Evolutionary conservation across 1,140 invertebrate genomes (phyloP).

Genomic region (Hypsibius dujardini): DNA sequence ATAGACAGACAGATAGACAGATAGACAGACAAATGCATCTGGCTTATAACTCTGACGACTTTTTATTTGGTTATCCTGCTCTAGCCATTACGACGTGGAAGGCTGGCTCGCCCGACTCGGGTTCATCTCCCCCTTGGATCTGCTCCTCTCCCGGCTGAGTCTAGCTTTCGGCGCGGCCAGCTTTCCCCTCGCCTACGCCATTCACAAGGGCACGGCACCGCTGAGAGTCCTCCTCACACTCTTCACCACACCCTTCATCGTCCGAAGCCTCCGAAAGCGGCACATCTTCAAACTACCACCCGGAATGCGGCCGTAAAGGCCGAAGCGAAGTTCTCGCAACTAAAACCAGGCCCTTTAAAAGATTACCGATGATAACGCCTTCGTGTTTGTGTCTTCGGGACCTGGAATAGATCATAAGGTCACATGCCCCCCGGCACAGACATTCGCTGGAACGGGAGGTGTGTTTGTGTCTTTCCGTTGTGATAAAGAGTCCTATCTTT

Average conservation of each 20-base stretch:
- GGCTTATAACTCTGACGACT: no score
- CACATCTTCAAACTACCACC: conserved; percentile 69
- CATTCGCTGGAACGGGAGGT: no score
- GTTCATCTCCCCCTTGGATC: not conserved
- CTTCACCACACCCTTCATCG: conserved; percentile 58
- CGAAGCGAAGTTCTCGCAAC: no score
- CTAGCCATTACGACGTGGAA: not conserved
- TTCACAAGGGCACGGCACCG: conserved; percentile 77
- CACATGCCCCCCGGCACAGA: no score
- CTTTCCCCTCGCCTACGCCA: conserved; percentile 71
- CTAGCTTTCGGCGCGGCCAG: conserved; percentile 55
- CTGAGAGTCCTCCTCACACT: conserved; percentile 61
- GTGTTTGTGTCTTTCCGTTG: no score
- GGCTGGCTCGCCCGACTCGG: not conserved
- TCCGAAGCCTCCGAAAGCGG: conserved; percentile 55
- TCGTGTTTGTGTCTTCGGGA: no score
- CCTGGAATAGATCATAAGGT: no score
- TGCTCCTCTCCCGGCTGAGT: not conserved
- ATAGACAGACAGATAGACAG: no score
- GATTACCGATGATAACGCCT: no score
- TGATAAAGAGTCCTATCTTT: no score
- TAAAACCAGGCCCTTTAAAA: no score
- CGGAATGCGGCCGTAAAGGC: conserved; percentile 52
- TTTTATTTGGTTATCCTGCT: not conserved
- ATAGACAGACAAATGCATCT: no score